Evolutionary conservation across 2,888 invertebrate genomes (phyloP).

Genomic region (Hydrotaea diabolus): DNA sequence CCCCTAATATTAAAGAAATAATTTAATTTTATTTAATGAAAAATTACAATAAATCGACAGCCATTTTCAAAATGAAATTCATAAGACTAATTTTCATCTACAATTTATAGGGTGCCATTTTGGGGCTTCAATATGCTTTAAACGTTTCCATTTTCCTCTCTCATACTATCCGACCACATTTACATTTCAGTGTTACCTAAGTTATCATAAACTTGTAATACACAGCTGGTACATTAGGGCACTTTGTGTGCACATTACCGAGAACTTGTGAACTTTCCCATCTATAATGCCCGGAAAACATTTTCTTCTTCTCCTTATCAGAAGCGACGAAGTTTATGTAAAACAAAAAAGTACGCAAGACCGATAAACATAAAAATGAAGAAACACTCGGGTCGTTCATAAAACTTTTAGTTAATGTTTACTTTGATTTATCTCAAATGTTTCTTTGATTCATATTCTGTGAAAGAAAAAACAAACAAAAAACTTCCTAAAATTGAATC

Average conservation of each 20-base stretch:
- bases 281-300: constrained; percentile 19
- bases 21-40: too few relatives aligned
- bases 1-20: too few relatives aligned
- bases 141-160: too few relatives aligned
- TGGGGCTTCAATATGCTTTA: too few relatives aligned
- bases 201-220: not conserved
- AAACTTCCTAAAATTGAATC: not conserved
- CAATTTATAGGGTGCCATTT: too few relatives aligned
- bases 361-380: not conserved
- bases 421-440: constrained; percentile 29
- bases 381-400: not conserved
- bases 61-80: too few relatives aligned
- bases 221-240: not conserved
- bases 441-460: not conserved
- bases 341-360: not conserved
- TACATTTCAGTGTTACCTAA: not conserved
- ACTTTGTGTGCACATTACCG: not conserved
- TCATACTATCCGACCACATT: too few relatives aligned
- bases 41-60: too few relatives aligned
- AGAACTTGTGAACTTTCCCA: constrained; percentile 49
- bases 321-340: constrained; percentile 20
- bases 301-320: constrained; percentile 16
- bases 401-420: constrained; percentile 17
- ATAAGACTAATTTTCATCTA: too few relatives aligned
- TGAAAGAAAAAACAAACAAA: not conserved